Conservation (phyloP, 37 sponge, comb jelly and placozoan species). For the Lycopodina hypogea region DNA sequence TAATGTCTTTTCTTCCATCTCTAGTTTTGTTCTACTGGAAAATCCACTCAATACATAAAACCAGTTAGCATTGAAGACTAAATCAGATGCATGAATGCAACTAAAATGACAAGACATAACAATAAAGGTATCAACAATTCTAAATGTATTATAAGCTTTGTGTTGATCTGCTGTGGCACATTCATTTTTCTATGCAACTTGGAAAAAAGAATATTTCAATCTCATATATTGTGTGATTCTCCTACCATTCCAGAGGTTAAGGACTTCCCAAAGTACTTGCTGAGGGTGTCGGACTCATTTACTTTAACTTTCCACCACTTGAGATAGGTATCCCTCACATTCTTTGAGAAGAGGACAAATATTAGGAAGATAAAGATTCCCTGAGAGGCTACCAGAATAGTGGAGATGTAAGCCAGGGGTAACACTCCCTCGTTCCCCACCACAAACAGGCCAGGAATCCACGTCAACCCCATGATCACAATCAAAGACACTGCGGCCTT, state of each 20-base stretch:
- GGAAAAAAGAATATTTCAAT: no score
- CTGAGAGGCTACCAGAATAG: slow-evolving; percentile 50
- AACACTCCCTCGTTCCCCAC: slow-evolving; percentile 17
- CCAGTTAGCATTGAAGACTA: no score
- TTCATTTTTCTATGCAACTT: no score
- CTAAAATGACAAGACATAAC: no score
- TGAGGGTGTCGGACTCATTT: slow-evolving; percentile 18
- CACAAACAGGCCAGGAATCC: slow-evolving; percentile 40
- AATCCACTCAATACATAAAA: no score
- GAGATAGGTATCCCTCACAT: slow-evolving; percentile 14
- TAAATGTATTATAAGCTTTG: no score
- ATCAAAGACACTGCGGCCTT: slow-evolving; percentile 39
- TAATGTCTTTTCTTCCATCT: no score
- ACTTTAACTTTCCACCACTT: slow-evolving; percentile 47
- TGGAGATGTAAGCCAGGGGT: slow-evolving; percentile 37
- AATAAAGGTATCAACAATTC: no score
- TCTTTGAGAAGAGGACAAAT: slow-evolving; percentile 32
- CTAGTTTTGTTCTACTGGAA: no score
- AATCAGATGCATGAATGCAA: no score
- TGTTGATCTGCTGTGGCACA: no score
- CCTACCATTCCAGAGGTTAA: neutral
- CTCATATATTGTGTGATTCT: no score
- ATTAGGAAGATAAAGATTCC: slow-evolving; percentile 47
- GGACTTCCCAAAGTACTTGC: slow-evolving; percentile 18
- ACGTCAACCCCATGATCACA: slow-evolving; percentile 59